Conservation (phyloP, 2,113 vertebrate species). For the Gallinago paraguaiae region DNA sequence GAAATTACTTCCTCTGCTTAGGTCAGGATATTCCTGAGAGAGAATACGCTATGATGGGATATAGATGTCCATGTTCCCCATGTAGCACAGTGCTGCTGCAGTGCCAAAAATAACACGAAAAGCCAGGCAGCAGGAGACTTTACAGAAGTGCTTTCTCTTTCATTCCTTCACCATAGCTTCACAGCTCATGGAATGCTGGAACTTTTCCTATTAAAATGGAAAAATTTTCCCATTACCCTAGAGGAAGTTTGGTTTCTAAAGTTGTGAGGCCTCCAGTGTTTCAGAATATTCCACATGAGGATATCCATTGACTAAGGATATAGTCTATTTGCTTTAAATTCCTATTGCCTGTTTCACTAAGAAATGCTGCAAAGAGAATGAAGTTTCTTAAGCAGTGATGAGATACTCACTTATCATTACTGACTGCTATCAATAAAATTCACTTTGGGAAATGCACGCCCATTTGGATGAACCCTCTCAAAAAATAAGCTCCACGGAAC, state of each 20-base stretch:
- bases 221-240: background rate
- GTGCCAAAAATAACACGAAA: background rate
- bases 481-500: background rate
- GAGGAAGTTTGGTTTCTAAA: background rate
- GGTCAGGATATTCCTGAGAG: background rate
- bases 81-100: background rate
- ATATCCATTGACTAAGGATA: background rate
- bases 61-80: background rate
- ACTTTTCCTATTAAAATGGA: background rate
- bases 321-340: background rate
- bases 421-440: background rate
- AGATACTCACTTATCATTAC: background rate
- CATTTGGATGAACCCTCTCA: background rate
- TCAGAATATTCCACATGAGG: background rate
- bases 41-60: background rate
- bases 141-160: background rate
- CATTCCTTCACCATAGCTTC: background rate
- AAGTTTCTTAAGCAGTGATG: background rate
- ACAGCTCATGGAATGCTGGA: background rate
- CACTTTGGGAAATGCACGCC: background rate
- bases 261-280: background rate
- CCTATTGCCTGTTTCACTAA: background rate
- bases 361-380: background rate
- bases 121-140: background rate
- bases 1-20: conserved; percentile 15